Percentiles rank a stretch among this genome's conserved stretches.
Evolutionary conservation across 2,888 invertebrate genomes (phyloP).

Genomic region (Tridacna crocea): DNA sequence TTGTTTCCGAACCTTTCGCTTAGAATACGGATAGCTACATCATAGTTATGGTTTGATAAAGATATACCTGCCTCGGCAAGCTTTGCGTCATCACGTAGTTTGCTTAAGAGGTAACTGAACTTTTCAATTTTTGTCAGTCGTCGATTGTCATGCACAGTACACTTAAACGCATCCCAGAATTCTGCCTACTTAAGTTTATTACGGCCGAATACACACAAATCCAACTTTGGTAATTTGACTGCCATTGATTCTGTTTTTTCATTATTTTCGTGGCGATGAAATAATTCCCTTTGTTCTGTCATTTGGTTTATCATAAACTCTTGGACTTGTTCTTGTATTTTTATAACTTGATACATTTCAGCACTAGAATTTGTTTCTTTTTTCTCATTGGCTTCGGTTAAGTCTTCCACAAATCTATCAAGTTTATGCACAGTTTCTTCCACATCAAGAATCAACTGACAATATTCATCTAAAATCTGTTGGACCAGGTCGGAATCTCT

Average conservation of each 20-base stretch:
- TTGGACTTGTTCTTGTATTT: not conserved
- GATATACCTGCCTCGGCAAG: slow-evolving; percentile 27
- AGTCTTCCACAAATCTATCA: not conserved
- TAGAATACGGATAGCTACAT: slow-evolving; percentile 27
- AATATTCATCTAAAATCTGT: slow-evolving; percentile 28
- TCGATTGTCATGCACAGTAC: too few relatives aligned
- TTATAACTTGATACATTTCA: not conserved
- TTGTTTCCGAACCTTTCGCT: too few relatives aligned
- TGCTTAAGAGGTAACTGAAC: too few relatives aligned
- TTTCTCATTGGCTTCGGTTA: not conserved
- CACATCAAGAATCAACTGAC: too few relatives aligned
- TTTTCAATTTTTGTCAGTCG: too few relatives aligned
- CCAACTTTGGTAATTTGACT: slow-evolving; percentile 13
- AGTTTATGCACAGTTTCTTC: slow-evolving; percentile 22
- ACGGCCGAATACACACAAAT: not conserved
- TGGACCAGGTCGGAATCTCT: slow-evolving; percentile 9
- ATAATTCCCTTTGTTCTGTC: slow-evolving; percentile 18
- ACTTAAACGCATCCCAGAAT: slow-evolving; percentile 21
- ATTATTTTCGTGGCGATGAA: slow-evolving; percentile 3
- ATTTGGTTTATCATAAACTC: too few relatives aligned
- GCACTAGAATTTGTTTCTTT: not conserved
- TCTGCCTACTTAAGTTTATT: slow-evolving; percentile 12
- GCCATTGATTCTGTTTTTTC: slow-evolving; percentile 6
- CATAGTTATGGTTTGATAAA: slow-evolving; percentile 36
- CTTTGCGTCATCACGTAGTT: too few relatives aligned